Conservation (phyloP, 2,888 invertebrate species). For the Diachrysia chrysitis region DNA sequence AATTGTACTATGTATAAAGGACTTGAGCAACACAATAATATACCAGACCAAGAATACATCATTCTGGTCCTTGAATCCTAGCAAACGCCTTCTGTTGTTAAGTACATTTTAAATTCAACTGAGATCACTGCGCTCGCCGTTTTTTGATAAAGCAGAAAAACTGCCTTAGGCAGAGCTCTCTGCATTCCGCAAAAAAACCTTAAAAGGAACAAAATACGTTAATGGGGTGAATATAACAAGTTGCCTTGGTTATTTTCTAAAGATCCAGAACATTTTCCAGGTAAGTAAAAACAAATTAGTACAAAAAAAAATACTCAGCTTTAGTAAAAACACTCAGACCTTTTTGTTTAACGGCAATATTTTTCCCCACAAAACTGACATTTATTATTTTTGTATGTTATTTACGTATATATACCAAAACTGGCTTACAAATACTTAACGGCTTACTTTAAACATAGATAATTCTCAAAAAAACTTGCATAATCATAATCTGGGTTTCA, state of each 20-base stretch:
- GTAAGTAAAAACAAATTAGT: conserved; percentile 1
- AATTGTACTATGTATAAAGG: neutral
- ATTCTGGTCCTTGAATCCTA: neutral
- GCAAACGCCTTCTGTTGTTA: conserved; percentile 1
- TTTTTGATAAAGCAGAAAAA: conserved; percentile 4
- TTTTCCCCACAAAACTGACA: neutral
- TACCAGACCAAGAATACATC: neutral
- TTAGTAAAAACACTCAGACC: neutral
- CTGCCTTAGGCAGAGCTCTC: neutral
- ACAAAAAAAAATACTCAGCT: neutral
- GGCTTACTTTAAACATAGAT: no score
- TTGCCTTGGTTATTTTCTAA: conserved; percentile 1
- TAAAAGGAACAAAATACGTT: neutral
- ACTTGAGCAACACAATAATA: neutral
- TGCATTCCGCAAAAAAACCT: neutral
- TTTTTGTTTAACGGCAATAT: neutral
- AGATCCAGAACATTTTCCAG: neutral
- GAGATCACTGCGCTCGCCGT: neutral
- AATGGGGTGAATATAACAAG: neutral
- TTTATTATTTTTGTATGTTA: no score
- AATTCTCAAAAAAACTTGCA: no score
- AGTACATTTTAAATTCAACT: conserved; percentile 2
- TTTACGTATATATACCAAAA: no score
- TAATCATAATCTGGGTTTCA: neutral
- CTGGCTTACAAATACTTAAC: no score